Evolutionary conservation across 2,797 vertebrate species (phyloP).

Genomic region (Pangasius sanitwongsei): DNA sequence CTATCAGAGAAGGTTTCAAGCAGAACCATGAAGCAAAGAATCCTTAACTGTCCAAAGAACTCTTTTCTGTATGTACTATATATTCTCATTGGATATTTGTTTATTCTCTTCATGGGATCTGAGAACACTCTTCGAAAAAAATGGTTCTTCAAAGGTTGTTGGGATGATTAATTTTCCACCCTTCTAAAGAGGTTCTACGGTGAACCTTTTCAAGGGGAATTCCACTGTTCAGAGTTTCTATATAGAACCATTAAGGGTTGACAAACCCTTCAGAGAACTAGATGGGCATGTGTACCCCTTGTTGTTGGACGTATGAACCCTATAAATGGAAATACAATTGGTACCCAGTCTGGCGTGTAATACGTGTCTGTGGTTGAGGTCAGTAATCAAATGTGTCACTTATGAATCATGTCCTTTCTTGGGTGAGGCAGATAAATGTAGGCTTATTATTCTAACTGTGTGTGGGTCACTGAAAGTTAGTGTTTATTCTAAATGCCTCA

Average conservation of each 20-base stretch:
- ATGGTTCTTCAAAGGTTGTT: background rate
- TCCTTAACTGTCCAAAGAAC: background rate
- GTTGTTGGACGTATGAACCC: background rate
- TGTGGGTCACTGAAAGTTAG: slow-evolving; percentile 39
- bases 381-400: slow-evolving; percentile 47
- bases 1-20: background rate
- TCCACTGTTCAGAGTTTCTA: background rate
- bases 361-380: slow-evolving; percentile 11
- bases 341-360: slow-evolving; percentile 20
- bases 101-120: background rate
- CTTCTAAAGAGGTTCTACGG: background rate
- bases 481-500: slow-evolving; percentile 51
- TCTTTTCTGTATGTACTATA: background rate
- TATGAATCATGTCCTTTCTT: slow-evolving; percentile 51
- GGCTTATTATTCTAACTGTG: slow-evolving; percentile 37
- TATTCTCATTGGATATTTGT: background rate
- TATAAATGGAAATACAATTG: background rate
- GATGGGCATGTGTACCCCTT: background rate
- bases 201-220: too few species aligned
- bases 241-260: background rate
- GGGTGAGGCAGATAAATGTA: slow-evolving; percentile 39
- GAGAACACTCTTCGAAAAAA: too few species aligned
- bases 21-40: background rate
- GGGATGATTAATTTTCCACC: background rate
- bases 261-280: background rate